Evolutionary conservation across 2,797 vertebrate genomes (phyloP), one percentile per base, ranked within the genome.

Genomic region (Rhinogobio ventralis): DNA sequence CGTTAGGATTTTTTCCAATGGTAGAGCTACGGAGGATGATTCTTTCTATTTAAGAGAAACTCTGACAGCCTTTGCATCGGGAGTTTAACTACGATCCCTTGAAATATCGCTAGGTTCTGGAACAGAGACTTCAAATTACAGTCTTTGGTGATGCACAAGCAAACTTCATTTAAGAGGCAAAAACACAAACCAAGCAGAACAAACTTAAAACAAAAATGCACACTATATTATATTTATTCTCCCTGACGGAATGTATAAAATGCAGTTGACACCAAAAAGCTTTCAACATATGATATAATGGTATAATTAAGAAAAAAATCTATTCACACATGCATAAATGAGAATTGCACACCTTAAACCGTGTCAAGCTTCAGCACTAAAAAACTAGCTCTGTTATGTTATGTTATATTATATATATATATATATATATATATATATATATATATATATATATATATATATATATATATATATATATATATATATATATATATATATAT

Each of bases 191-290:
- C 94, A 95, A 96, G 93, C 91, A 86, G 93, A 92, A 93, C 90
- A 87, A 95, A 93, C 90, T 85, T 4, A 85, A 89, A 89, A 76
- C 20, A 71, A 73, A 81, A 67, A 85, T 82, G 92, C 92, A 93
- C 93, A 95, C 94, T 39, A n/a, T 68, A 7, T 71, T 84, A 89
- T 85, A 86, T 80, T 80, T 80, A 88, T 88, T 94, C 97, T 99
- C 98, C 98, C 97, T 99, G 97, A 98, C 95, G 98, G 98, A 99
- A 99, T 99, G 98, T 99, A 97, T 97, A 97, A 98, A 98, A 99
- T 97, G 95, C 95, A 93, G 96, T 97, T 92, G 95, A 97, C 97
- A 96, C 93, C 94, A 93, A 95, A 94, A 96, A 95, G 95, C 94
- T 92, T 94, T 95, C 95, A 97, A 97, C 96, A 96, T 96, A 96